These are phyloP conservation scores for Campylomormyrus numenius DNA, from an alignment of 2,113 vertebrate genomes.

Conservation along the genomic window DNA sequence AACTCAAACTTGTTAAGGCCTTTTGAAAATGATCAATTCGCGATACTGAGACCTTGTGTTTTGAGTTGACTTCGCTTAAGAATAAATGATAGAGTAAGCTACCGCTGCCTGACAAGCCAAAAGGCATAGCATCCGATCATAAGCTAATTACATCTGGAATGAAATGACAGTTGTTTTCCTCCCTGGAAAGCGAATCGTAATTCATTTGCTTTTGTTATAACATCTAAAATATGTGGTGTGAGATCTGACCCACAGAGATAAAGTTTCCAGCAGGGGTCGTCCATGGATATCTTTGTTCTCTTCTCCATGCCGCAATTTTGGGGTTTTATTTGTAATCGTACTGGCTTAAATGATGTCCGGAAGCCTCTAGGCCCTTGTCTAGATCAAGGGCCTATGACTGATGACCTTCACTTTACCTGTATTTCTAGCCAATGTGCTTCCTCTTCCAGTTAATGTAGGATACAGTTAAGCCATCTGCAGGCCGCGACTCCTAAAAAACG, in stretches of 20 bases:
- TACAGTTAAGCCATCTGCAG: background rate
- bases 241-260: background rate
- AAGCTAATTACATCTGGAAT: background rate
- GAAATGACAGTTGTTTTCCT: too few relatives aligned
- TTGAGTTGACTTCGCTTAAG: background rate
- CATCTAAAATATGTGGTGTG: background rate
- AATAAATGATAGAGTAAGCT: background rate
- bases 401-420: background rate
- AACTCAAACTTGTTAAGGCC: background rate
- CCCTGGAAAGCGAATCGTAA: background rate
- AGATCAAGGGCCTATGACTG: background rate
- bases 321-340: background rate
- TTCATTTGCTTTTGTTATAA: background rate
- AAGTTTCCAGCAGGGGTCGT: background rate
- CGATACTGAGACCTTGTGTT: background rate
- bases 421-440: background rate
- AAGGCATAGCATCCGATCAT: background rate
- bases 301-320: background rate
- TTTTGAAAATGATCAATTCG: background rate
- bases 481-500: background rate
- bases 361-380: background rate
- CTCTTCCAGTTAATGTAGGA: background rate
- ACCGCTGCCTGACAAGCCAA: background rate
- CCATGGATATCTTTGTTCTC: too few relatives aligned
- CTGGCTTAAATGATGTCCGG: background rate